Base-by-base conservation (phyloP, 2,888 invertebrate species). In the Cremastinae sp. region DNA sequence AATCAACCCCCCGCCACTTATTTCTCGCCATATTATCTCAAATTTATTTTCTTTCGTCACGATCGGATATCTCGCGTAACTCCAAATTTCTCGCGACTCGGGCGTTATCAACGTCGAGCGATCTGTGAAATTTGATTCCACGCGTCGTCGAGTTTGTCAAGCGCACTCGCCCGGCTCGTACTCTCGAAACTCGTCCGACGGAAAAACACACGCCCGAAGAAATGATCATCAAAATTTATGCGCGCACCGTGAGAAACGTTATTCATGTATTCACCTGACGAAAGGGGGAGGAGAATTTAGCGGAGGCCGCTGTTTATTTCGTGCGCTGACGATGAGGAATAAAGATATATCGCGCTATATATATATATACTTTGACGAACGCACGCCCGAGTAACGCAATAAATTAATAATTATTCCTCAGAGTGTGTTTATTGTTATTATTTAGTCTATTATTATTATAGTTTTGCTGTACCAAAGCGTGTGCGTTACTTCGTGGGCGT, bases 301-400 rank as follows among this genome's bases (percentile, higher is more conserved):
- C 82, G 85, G 82, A 82, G 85, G 85, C 80, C 74, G 86, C 81
- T 84, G 84, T 84, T 85, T 84, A 82, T 80, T 45, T 9, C 47
- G 20, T 34, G 38, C 38, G 53, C 16, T 16, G 36, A 43, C n/a
- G 65, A 38, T 53, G 65, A 53, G 34, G 10, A 38, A 62, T 64
- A 59, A 54, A 34, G 53, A 8, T 49, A 18, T 38, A 7, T n/a
- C 74, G 38, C 69, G 68, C 68, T 59, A 78, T 61, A 18, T 8
- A 53, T 34, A 28, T 20, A 28, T 5, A 22, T 18, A 64, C 7
- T 28, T 28, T 28, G 28, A 28, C 5, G 28, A 28, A 28, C 28
- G 5, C 28, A 38, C 65, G 66, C 7, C 38, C 28, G 5, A 28
- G 5, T 28, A 28, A 28, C 28, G 5, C 28, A 28, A 28, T 28